Evolutionary conservation across 2,113 vertebrate species (phyloP).

Genomic region (Menidia beryllina): DNA sequence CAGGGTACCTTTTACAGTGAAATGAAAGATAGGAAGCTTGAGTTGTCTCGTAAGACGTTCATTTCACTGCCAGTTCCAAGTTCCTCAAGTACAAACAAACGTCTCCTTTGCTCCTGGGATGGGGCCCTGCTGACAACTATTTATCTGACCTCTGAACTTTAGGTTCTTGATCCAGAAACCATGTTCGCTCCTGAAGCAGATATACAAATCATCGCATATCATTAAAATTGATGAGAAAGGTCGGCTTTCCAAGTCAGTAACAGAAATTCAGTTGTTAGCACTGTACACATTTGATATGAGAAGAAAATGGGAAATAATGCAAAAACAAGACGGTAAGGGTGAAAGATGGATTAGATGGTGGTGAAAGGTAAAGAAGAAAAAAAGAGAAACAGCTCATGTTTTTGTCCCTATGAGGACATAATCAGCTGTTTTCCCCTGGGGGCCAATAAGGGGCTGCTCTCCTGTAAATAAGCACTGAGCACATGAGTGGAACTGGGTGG

Average conservation of each 20-base stretch:
- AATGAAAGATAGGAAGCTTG: not conserved
- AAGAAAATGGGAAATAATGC: not conserved
- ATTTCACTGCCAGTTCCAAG: conserved; percentile 32
- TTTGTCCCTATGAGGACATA: conserved; percentile 55
- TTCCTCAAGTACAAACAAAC: conserved; percentile 40
- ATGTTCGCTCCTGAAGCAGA: conserved; percentile 16
- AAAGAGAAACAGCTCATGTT: conserved; percentile 64
- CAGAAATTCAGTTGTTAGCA: not conserved
- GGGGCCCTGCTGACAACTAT: conserved; percentile 64
- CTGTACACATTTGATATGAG: not conserved
- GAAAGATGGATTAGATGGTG: conserved; percentile 22
- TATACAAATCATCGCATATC: not conserved
- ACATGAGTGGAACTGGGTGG: conserved; percentile 25
- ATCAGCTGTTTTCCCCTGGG: conserved; percentile 63
- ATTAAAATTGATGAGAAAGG: not conserved
- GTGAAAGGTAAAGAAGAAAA: conserved; percentile 35
- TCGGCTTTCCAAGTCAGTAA: not conserved
- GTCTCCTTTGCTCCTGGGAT: conserved; percentile 45
- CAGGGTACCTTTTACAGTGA: not conserved
- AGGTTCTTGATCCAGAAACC: conserved; percentile 45
- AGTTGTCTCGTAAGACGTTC: not conserved
- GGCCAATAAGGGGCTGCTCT: conserved; percentile 46
- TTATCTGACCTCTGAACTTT: conserved; percentile 71
- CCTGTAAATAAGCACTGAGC: conserved; percentile 28
- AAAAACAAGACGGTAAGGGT: not conserved